Evolutionary conservation across 2,888 invertebrate genomes (phyloP), one percentile per base, ranked within the genome.

Genomic region (Synergus gifuensis): DNA sequence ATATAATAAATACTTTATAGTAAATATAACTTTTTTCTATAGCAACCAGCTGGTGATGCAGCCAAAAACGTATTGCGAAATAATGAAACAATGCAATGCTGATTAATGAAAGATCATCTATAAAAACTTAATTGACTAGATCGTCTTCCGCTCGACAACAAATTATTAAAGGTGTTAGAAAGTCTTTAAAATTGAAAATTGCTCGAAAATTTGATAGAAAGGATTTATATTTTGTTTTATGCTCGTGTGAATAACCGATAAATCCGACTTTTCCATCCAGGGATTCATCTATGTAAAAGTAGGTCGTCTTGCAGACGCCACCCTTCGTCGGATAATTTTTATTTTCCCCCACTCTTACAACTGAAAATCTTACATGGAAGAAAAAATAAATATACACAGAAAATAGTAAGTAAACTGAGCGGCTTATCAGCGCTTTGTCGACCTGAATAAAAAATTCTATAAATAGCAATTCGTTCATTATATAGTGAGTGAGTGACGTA

Each of bases 401-500:
- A 54, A 73, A 49, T 36, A 54, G 22, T 36, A 36, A 54, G 54
- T 28, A 22, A 73, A 36, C 54, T 36, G 18, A 54, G 28, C 9
- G 28, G 36, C 49, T 73, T 73, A 73, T 73, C 73, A 73, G 73
- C 36, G 28, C n/a, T 73, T 73, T 73, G 73, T 49, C 73, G 73
- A 40, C 54, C 54, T 73, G 73, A 73, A 73, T 73, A 73, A 73
- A 73, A 69, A 73, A 54, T 16, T n/a, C 73, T 73, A 73, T 73
- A 73, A 73, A 54, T 73, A 73, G 40, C 73, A 54, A 46, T 73
- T 73, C 11, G 73, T 36, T 73, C 73, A 73, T 73, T 73, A 46
- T 73, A 46, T n/a, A 22, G 60, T 22, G 22, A n/a, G 54, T 64
- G 36, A 66, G 8, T 44, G 73, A n/a, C n/a, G 49, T 28, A 73